These are phyloP conservation scores for Malurus elegans DNA, from an alignment of 2,113 vertebrate species.

Conservation along the genomic window DNA sequence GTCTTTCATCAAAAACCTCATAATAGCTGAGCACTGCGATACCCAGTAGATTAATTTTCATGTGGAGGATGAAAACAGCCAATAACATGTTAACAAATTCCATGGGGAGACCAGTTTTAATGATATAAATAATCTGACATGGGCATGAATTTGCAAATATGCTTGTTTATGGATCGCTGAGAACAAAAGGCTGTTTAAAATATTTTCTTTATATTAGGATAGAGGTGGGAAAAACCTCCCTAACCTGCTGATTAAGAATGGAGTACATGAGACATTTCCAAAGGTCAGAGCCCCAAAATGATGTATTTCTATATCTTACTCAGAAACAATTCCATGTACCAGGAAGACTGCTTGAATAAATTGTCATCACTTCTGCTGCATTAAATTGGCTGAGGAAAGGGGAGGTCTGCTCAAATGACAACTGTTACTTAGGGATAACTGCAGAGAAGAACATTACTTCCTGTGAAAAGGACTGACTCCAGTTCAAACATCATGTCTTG, in stretches of 20 bases:
- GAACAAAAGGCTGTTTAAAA: not conserved
- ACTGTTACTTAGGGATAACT: not conserved
- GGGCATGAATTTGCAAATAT: not conserved
- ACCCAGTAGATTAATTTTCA: conserved; percentile 37
- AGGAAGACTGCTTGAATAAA: not conserved
- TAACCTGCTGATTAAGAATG: conserved; percentile 13
- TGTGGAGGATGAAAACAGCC: conserved; percentile 47
- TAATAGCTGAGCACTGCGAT: not conserved
- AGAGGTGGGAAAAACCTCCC: not conserved
- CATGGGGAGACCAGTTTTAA: not conserved
- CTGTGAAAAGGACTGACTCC: not conserved
- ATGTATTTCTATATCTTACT: not conserved
- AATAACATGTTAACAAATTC: conserved; percentile 44
- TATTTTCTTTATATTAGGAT: not conserved
- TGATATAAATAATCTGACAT: conserved; percentile 13
- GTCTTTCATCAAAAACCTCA: conserved; percentile 9
- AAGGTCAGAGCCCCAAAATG: not conserved
- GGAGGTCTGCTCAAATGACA: not conserved
- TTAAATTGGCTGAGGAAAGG: not conserved
- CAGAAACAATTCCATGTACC: not conserved
- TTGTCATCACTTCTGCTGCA: not conserved
- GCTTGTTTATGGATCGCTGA: not conserved
- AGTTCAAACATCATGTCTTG: not conserved
- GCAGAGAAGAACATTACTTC: not conserved
- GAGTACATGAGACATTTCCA: not conserved